A percentile compares a stretch with the other conserved stretches of the same genome.
Evolutionary conservation across 2,797 vertebrate species (phyloP).

Genomic region (Cephalopachus bancanus): DNA sequence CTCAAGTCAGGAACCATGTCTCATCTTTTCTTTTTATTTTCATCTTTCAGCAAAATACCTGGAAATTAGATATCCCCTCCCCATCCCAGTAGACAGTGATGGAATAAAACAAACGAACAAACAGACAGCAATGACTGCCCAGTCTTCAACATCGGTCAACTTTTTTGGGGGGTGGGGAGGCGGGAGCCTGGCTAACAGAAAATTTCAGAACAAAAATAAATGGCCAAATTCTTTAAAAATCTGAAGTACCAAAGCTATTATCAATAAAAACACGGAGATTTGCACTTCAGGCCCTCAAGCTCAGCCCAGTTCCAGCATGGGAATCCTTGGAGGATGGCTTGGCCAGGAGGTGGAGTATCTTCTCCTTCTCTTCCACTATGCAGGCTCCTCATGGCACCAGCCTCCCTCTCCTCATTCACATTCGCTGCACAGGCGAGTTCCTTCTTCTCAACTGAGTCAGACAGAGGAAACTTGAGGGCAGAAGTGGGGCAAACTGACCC

Average conservation of each 20-base stretch:
- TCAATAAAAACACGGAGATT: background rate
- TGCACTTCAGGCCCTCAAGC: background rate
- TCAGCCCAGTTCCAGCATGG: background rate
- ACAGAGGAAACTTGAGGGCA: background rate
- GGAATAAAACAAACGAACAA: background rate
- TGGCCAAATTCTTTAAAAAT: background rate
- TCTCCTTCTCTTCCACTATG: background rate
- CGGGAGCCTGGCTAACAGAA: background rate
- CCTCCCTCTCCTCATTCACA: background rate
- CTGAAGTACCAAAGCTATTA: background rate
- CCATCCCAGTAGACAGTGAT: background rate
- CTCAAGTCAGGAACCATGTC: background rate
- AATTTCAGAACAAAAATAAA: slow-evolving; percentile 38
- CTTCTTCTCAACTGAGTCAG: background rate
- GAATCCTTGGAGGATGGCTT: background rate
- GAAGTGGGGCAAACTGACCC: background rate
- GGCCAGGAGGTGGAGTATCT: background rate
- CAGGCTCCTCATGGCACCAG: background rate
- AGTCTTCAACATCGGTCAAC: background rate
- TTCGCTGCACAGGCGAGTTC: background rate
- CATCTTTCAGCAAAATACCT: background rate
- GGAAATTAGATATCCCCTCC: background rate
- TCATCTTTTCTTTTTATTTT: slow-evolving; percentile 25
- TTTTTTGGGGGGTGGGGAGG: background rate
- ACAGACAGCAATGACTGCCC: background rate